Conservation (phyloP, 1,140 invertebrate species). For the Halotydeus destructor region DNA sequence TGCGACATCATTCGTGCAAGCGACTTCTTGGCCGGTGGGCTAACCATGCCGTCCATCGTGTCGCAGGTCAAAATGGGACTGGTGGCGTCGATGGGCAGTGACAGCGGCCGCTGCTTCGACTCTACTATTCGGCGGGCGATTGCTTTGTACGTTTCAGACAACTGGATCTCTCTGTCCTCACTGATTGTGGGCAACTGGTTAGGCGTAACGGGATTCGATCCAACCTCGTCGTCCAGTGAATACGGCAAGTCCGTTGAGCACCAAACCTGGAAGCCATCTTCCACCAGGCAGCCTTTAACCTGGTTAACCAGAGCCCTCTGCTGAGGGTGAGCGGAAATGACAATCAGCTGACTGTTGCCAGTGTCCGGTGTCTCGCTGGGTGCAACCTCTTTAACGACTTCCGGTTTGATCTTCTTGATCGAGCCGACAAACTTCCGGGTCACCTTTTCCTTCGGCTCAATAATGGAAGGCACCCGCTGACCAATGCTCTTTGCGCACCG, state of each 20-base stretch:
- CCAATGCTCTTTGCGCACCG: background rate
- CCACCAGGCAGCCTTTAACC: conserved; percentile 19
- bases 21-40: conserved; percentile 8
- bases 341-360: conserved; percentile 15
- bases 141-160: conserved; percentile 9
- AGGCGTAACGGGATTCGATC: conserved; percentile 10
- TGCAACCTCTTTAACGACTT: background rate
- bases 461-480: background rate
- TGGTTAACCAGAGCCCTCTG: conserved; percentile 14
- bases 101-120: conserved; percentile 7
- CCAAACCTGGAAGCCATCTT: conserved; percentile 22
- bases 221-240: conserved; percentile 1
- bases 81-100: background rate
- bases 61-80: no score
- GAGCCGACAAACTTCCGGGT: background rate
- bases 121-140: conserved; percentile 9
- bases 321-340: conserved; percentile 19
- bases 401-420: background rate
- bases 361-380: conserved; percentile 3
- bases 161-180: conserved; percentile 12
- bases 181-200: conserved; percentile 14
- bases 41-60: no score
- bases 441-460: background rate
- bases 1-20: conserved; percentile 14
- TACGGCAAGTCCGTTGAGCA: conserved; percentile 16